These are phyloP conservation scores for Capra hircus DNA, from an alignment of 2,113 vertebrate species.

Conservation along the genomic window DNA sequence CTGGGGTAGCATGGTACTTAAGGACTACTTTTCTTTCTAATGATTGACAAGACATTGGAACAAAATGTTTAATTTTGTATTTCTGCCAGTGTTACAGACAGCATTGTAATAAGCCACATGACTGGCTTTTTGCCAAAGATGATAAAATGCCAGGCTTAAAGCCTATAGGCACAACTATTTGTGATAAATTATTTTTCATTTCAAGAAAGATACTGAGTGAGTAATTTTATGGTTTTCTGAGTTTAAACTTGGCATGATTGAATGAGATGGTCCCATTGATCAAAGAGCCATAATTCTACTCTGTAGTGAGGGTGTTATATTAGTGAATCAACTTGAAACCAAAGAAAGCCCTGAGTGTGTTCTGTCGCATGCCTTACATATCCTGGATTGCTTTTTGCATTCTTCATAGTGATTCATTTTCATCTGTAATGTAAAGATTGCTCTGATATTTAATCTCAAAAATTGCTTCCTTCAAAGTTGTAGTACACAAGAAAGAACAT, in stretches of 20 bases:
- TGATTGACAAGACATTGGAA: neutral
- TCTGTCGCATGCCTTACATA: neutral
- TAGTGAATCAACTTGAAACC: neutral
- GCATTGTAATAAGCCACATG: conserved; percentile 42
- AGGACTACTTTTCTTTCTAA: neutral
- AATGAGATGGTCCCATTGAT: neutral
- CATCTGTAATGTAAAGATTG: neutral
- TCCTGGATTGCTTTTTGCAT: neutral
- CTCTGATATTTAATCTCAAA: neutral
- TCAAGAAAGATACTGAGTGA: conserved; percentile 42
- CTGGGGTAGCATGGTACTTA: neutral
- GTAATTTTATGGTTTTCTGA: conserved; percentile 25
- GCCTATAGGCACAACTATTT: conserved; percentile 21
- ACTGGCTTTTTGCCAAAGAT: conserved; percentile 60
- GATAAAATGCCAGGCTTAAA: conserved; percentile 53
- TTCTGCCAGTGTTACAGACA: neutral
- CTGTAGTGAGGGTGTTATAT: neutral
- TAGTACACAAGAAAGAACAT: neutral
- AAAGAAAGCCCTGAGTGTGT: neutral
- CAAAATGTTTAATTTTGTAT: conserved; percentile 39
- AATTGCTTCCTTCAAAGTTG: neutral
- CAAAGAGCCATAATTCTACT: neutral
- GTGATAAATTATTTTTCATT: conserved; percentile 61
- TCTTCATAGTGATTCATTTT: neutral
- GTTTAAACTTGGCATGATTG: neutral